Conservation (phyloP, 1,140 invertebrate species). For the Zaprionus capensis region DNA sequence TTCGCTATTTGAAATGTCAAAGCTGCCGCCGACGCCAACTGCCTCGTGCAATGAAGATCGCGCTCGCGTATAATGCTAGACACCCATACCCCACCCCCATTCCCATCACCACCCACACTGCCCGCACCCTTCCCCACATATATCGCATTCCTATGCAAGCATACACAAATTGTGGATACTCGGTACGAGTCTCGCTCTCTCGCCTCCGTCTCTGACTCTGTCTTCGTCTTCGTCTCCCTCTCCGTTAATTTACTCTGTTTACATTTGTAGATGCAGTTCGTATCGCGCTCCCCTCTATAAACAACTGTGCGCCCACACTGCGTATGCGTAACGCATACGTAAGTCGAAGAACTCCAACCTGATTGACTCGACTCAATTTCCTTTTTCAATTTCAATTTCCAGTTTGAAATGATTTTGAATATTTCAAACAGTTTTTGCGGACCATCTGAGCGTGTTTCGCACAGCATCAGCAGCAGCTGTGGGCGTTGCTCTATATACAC, state of each 20-base stretch:
- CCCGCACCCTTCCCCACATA: background rate
- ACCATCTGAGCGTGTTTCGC: conserved; percentile 19
- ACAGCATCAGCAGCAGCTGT: conserved; percentile 4
- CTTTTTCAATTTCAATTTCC: background rate
- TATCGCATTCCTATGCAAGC: conserved; percentile 30
- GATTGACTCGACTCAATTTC: conserved; percentile 3
- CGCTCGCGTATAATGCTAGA: conserved; percentile 4
- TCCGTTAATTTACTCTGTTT: background rate
- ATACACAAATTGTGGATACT: conserved; percentile 7
- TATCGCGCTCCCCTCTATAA: background rate
- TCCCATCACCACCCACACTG: background rate
- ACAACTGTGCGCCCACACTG: background rate
- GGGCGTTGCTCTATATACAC: conserved; percentile 23
- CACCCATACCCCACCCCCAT: background rate
- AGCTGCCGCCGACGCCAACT: conserved; percentile 16
- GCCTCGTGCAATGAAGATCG: conserved; percentile 17
- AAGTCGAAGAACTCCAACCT: background rate
- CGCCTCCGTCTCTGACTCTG: background rate
- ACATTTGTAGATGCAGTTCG: background rate
- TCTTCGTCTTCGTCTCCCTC: background rate
- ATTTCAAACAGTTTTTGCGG: conserved; percentile 3
- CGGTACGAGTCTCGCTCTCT: background rate
- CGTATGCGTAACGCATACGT: conserved; percentile 1
- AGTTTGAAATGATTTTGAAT: background rate
- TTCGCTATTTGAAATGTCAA: conserved; percentile 34